Evolutionary conservation across 1,140 invertebrate species (phyloP), one percentile per base, ranked within the genome.

Genomic region (Akabosia matsudoensis): DNA sequence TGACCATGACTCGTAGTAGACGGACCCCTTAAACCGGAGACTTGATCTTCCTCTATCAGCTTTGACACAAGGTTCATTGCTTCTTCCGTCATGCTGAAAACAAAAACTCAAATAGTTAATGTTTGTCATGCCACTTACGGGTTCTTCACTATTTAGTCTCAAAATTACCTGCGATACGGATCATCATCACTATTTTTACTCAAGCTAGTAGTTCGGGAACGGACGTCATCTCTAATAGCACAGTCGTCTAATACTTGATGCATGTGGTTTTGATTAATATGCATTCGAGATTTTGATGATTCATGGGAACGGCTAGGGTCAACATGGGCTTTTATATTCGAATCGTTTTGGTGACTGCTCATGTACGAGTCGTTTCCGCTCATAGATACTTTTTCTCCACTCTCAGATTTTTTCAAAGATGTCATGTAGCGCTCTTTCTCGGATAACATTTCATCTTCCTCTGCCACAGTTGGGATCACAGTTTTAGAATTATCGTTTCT

Each of bases 21-120:
- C 81, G 78, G 22, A 83, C 22, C 73, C 76, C 51, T 76, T 30
- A 52, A n/a, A 30, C 30, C 70, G 73, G 73, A 28, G 31, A 85
- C 89, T 45, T 45, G 37, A 80, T 92, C 90, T 70, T 92, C 90
- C 34, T 90, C 90, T 77, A 91, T 90, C 37, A 92, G 83, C 83
- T 92, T 92, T 16, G 91, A 90, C 0, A 94, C 91, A 61, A 92
- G 85, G 82, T 91, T 90, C 82, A 90, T 89, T 0, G 90, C 90
- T 33, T 89, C 90, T 83, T 91, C 90, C 80, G 91, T 89, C 84
- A 93, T 87, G 33, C 79, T 81, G 71, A 33, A 37, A 61, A 22
- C 33, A 67, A 67, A 67, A 30, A 67, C 28, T 67, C 28, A 54
- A 61, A 2, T 33, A n/a, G n/a, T n/a, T n/a, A n/a, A n/a, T n/a